Conservation (phyloP, 2,888 invertebrate genomes). For the Chouioia cunea region DNA sequence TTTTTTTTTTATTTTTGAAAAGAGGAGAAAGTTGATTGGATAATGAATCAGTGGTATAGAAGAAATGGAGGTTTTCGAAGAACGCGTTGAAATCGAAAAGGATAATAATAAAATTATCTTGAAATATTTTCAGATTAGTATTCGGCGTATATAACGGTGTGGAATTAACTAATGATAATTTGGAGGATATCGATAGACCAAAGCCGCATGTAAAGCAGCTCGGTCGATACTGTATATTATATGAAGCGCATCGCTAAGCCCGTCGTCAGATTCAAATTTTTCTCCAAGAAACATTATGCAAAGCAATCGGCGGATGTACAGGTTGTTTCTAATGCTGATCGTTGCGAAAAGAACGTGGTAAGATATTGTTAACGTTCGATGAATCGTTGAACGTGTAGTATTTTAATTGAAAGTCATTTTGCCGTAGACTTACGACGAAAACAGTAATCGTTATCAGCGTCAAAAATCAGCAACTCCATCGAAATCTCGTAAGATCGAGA, state of each 20-base stretch:
- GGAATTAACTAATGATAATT: background rate
- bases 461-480: background rate
- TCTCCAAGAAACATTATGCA: slow-evolving; percentile 37
- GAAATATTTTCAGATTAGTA: too few relatives aligned
- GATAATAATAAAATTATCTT: too few relatives aligned
- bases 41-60: too few relatives aligned
- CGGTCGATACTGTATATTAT: slow-evolving; percentile 37
- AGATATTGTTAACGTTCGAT: too few relatives aligned
- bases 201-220: background rate
- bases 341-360: slow-evolving; percentile 32
- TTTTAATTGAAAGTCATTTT: too few relatives aligned
- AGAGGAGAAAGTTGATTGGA: too few relatives aligned
- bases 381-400: too few relatives aligned
- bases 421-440: background rate
- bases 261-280: slow-evolving; percentile 45
- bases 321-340: slow-evolving; percentile 9
- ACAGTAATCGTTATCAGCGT: background rate
- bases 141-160: too few relatives aligned
- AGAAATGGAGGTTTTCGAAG: too few relatives aligned
- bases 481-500: slow-evolving; percentile 12
- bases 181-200: slow-evolving; percentile 37
- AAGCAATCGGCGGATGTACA: slow-evolving; percentile 12
- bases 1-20: too few relatives aligned
- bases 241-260: slow-evolving; percentile 48
- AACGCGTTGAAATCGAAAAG: too few relatives aligned